Evolutionary conservation across 1,140 invertebrate species (phyloP).

Genomic region (Carposina sasakii): DNA sequence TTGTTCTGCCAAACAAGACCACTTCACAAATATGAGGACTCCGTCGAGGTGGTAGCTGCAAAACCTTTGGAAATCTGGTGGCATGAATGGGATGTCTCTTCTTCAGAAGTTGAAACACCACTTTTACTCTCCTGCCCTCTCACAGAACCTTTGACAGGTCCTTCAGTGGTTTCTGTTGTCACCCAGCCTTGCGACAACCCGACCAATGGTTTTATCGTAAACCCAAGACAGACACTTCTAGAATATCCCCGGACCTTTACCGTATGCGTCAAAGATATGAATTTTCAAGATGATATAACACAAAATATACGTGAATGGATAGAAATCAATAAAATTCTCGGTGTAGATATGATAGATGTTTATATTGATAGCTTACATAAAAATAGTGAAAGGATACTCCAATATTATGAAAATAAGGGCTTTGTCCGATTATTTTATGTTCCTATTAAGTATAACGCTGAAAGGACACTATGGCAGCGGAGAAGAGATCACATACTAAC

Average conservation of each 20-base stretch:
- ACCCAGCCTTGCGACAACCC: constrained; percentile 61
- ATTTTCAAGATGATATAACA: constrained; percentile 77
- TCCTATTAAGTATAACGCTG: constrained; percentile 65
- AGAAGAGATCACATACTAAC: constrained; percentile 80
- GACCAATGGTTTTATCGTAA: constrained; percentile 46
- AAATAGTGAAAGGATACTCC: constrained; percentile 70
- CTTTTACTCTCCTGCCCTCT: constrained; percentile 62
- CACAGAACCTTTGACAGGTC: constrained; percentile 36
- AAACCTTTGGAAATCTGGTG: constrained; percentile 67
- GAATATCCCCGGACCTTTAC: constrained; percentile 71
- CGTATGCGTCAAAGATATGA: constrained; percentile 81
- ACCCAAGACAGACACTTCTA: constrained; percentile 20
- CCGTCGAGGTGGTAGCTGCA: constrained; percentile 61
- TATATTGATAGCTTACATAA: constrained; percentile 76
- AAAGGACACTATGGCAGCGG: constrained; percentile 78
- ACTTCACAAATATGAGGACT: constrained; percentile 32
- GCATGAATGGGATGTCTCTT: constrained; percentile 58
- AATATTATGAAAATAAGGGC: constrained; percentile 72
- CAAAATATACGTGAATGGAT: constrained; percentile 79
- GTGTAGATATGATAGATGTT: constrained; percentile 77
- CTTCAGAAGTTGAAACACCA: constrained; percentile 48
- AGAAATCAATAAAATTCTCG: constrained; percentile 77
- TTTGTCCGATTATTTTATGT: constrained; percentile 72
- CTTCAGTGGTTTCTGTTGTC: constrained; percentile 54
- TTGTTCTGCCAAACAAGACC: constrained; percentile 63